Evolutionary conservation across 2,797 vertebrate genomes (phyloP).

Genomic region (Microtus agrestis): DNA sequence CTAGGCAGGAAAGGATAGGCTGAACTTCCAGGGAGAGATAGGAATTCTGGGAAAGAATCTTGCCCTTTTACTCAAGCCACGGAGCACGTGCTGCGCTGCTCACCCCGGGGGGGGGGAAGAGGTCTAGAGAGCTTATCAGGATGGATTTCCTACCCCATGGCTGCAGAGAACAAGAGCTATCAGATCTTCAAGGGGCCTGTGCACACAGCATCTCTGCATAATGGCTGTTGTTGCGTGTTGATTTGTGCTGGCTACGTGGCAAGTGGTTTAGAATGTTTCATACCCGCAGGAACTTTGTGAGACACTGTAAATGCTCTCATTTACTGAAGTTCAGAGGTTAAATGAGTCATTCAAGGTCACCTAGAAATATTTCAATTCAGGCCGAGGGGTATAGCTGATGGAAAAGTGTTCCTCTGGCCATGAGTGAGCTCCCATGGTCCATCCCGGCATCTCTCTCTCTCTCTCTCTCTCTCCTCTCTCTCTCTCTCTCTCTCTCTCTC

Average conservation of each 20-base stretch:
- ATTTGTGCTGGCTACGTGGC: background rate
- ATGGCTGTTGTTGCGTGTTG: background rate
- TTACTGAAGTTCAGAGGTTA: background rate
- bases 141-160: background rate
- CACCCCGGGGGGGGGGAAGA: too few relatives aligned
- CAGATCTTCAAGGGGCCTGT: background rate
- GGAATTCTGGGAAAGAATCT: background rate
- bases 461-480: too few relatives aligned
- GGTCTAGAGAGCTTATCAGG: background rate
- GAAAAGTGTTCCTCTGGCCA: background rate
- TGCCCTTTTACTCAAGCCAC: background rate
- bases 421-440: background rate
- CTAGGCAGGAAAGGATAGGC: background rate
- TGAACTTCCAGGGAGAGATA: background rate
- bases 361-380: background rate
- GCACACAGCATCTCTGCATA: background rate
- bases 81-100: background rate
- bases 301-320: background rate
- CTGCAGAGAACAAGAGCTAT: background rate
- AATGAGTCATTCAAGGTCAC: slow-evolving; percentile 23
- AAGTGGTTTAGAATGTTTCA: background rate
- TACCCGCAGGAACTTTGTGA: background rate
- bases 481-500: too few relatives aligned
- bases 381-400: background rate
- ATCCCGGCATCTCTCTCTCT: background rate